Base-by-base conservation (phyloP, 1,140 invertebrate species). In the Cheumatopsyche charites region DNA sequence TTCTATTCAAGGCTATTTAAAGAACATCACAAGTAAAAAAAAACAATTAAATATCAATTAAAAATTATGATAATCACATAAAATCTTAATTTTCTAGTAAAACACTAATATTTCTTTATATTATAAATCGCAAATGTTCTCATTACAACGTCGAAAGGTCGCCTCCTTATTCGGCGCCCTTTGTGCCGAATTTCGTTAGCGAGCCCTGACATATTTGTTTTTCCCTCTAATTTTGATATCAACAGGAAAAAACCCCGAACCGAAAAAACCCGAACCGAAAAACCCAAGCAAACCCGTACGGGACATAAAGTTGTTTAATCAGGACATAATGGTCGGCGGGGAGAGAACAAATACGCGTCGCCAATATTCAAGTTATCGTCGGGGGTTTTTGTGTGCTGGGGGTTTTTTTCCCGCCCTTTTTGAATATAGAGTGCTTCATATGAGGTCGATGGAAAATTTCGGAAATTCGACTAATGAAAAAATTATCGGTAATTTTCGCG, bases 261-360 rank as follows among this genome's bases (percentile, higher is more conserved):
- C 17, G 67, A 7, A n/a, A n/a, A n/a, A n/a, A n/a, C 41, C 17
- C 65, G 17, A 36, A 36, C 3, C 29, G 29, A 36, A 36, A 36
- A 36, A 62, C 63, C 63, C 62, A 73, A 69, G 67, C 29, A 66
- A 70, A 66, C 67, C 41, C 61, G 43, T 36, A 36, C 42, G n/a
- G 45, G 68, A 67, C 72, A 70, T 73, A 73, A 73, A 70, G 72
- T 73, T 73, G 72, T 73, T 70, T 73, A 73, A 73, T 73, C 72
- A 73, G 72, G 68, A 73, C 72, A 73, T 73, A 73, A 73, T 73
- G 72, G 72, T 73, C 68, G 72, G 67, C 68, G 72, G 67, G 55
- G 61, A 73, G 62, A 73, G 63, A 69, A 69, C 72, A 73, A 73
- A 73, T 73, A 73, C 36, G 61, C 36, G 19, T 62, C 58, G 62